A percentile compares a stretch with the other conserved stretches of the same genome.
Evolutionary conservation across 2,888 invertebrate genomes (phyloP).

Genomic region (Leptinotarsa juncta): DNA sequence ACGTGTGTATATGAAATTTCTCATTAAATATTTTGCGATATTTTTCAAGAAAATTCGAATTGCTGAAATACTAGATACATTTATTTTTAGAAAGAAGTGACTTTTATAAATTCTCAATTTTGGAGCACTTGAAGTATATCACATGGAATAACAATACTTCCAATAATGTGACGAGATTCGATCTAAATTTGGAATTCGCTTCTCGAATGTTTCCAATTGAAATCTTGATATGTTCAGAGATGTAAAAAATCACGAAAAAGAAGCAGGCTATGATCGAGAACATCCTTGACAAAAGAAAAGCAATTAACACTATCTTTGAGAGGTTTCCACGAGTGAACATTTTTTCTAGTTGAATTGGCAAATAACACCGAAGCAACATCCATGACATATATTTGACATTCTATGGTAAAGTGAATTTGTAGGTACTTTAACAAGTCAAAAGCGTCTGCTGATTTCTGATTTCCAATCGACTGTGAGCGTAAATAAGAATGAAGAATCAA

Average conservation of each 20-base stretch:
- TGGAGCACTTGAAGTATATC: not conserved
- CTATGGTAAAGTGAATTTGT: not conserved
- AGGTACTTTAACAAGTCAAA: not conserved
- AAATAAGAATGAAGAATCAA: too few species aligned
- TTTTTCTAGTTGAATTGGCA: not conserved
- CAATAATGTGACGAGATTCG: not conserved
- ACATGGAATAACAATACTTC: not conserved
- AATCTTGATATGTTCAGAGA: not conserved
- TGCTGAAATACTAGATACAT: not conserved
- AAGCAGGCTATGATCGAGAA: not conserved
- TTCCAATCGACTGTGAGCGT: too few species aligned
- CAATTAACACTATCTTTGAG: conserved; percentile 13
- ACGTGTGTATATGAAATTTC: too few species aligned
- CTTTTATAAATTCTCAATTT: not conserved
- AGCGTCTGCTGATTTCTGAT: too few species aligned
- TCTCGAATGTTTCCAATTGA: not conserved
- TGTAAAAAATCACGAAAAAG: not conserved
- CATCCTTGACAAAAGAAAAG: conserved; percentile 4
- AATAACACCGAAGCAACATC: not conserved
- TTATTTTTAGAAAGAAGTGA: not conserved
- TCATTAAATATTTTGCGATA: too few species aligned
- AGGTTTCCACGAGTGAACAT: conserved; percentile 1
- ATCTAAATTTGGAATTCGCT: conserved; percentile 1
- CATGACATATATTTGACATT: not conserved
- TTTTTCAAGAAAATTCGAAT: too few species aligned